Evolutionary conservation across 2,797 vertebrate genomes (phyloP), one percentile per base, ranked within the genome.

Genomic region (Gastrophryne carolinensis): DNA sequence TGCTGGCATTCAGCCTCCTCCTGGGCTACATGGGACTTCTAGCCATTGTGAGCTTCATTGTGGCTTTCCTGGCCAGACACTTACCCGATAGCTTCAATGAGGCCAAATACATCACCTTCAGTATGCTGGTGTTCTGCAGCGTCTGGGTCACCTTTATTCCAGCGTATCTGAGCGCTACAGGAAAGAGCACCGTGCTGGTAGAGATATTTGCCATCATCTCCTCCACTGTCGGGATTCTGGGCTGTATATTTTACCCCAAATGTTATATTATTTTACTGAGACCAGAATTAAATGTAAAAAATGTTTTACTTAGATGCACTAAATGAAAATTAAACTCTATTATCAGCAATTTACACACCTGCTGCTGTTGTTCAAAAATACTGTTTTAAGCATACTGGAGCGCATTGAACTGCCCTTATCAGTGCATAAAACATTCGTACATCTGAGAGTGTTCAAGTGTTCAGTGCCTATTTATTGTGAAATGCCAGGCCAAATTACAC

Each of bases 251-350:
- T 47, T 19, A 56, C 2, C 69, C 61, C 17, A 78, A 78, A 49
- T 64, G 58, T 7, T 78, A 73, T 41, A 66, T 78, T 2, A 78
- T 78, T 21, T 32, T 78, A 29, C 2, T 78, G 1, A 72, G 69
- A 50, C 75, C 75, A 11, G 54, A 75, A 13, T 65, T 75, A 24
- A 75, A 75, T 64, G 5, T 4, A 17, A 64, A 47, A 21, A 47
- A 9, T 17, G 1, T 17, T 29, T 64, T 64, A 30, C 19, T 47
- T 27, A 47, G 5, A 21, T 2, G 39, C 17, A 0, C n/a, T 44
- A 13, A 17, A 1, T 17, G 3, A 44, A 3, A 44, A 17, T 3
- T n/a, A n/a, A n/a, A n/a, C 1, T n/a, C 10, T n/a, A 13, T n/a
- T n/a, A n/a, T n/a, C n/a, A n/a, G n/a, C n/a, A n/a, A n/a, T n/a